Evolutionary conservation across 2,888 invertebrate species (phyloP), one percentile per base, ranked within the genome.

Genomic region (Sceliomorpha sp.): DNA sequence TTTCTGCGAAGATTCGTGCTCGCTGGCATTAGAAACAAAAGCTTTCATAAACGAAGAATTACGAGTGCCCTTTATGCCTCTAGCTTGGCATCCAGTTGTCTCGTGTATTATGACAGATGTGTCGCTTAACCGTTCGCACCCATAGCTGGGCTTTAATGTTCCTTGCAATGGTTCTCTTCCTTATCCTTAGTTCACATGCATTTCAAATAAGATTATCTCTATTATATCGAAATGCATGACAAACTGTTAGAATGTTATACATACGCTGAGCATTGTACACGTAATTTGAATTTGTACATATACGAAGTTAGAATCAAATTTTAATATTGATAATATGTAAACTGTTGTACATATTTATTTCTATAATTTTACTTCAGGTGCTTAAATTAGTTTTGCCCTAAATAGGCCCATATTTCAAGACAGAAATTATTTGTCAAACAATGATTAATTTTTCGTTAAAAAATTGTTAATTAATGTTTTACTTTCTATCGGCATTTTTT

Each of bases 51-150:
- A 82, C 82, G 82, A 82, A 80, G 64, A 82, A 80, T 82, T 81
- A 82, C 82, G 80, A 75, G 74, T 67, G 69, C 74, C 71, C 76
- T 82, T 83, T 81, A 80, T 81, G 76, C 79, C 78, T 75, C 68
- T 76, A 72, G 20, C 75, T 66, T 76, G 73, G 78, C 77, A 81
- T 81, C 78, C 78, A 73, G 76, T 86, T 85, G 86, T 86, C 82
- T 81, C 77, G 70, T 75, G 74, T 86, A 88, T 87, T 87, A 88
- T 87, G 88, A 88, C 86, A 82, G 81, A 87, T 87, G 77, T 67
- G 58, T 31, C 47, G 40, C 39, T 58, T 58, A 58, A 58, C 58
- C 32, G 67, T 36, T 44, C 13, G 37, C 64, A 45, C 51, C 62
- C 53, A 44, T 48, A 27, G 37, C 8, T 20, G 29, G 26, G 44